Conservation (phyloP, 1,140 invertebrate species). For the Daktulosphaira vitifoliae region DNA sequence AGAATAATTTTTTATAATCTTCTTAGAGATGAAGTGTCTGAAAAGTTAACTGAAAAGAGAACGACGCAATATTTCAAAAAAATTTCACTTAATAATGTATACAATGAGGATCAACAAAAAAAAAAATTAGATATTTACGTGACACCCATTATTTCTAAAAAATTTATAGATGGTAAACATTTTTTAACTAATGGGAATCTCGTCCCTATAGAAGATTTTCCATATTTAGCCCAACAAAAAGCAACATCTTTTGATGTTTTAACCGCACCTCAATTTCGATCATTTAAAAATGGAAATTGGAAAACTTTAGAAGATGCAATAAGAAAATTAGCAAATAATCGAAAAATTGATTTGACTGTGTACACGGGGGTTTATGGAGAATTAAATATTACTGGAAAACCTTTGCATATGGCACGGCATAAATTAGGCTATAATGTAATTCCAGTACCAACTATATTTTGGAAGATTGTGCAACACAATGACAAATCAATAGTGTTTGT, state of each 20-base stretch:
- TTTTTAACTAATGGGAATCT: conserved; percentile 44
- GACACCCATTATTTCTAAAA: no score
- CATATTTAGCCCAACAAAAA: conserved; percentile 43
- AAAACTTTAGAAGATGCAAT: conserved; percentile 34
- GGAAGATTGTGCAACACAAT: conserved; percentile 37
- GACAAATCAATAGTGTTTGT: conserved; percentile 36
- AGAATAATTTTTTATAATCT: no score
- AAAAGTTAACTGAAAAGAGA: no score
- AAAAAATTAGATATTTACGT: no score
- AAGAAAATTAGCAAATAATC: conserved; percentile 13
- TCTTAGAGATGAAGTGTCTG: no score
- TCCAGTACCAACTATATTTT: conserved; percentile 37
- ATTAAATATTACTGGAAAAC: background rate
- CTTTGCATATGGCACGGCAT: background rate
- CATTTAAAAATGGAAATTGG: conserved; percentile 52
- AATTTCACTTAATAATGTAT: no score
- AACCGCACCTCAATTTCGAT: conserved; percentile 50
- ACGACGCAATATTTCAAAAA: no score
- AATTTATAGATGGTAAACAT: conserved; percentile 5
- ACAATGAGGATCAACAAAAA: no score
- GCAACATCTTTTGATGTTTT: conserved; percentile 50
- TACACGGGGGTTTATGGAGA: conserved; percentile 14
- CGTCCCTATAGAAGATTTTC: conserved; percentile 45
- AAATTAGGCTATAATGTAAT: conserved; percentile 30
- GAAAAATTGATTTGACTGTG: conserved; percentile 4